Evolutionary conservation across 2,888 invertebrate genomes (phyloP), one percentile per base, ranked within the genome.

Genomic region (Lissocephala sabroskyi): DNA sequence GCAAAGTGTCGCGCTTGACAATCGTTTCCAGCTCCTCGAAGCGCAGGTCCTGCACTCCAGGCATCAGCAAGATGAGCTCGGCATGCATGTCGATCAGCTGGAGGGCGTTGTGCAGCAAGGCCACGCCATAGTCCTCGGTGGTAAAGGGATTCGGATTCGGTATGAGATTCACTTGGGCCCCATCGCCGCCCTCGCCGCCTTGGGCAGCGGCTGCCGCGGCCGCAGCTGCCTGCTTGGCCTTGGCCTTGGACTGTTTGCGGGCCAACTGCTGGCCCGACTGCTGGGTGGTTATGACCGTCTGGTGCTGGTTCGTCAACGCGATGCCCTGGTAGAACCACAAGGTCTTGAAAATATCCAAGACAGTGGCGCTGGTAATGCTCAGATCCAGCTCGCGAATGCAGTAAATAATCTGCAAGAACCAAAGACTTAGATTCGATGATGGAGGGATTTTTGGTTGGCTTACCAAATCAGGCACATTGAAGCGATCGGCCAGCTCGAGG

Each of bases 11-110:
- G 14, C 85, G 79, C 47, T 83, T 84, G 23, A 68, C 83, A 49
- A 85, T 73, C 59, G 83, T 84, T 65, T 85, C 85, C 48, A 85
- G 62, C 60, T 85, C 84, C 59, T 84, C 85, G 52, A 84, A 85
- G 13, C 84, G 73, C 14, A 85, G 59, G 30, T 82, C 79, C 16
- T 61, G 62, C 50, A 85, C 82, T 60, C 79, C 80, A 1, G 68
- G 62, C 60, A 79, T 79, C 35, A 78, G 73, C 16, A 85, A 62
- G 43, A 84, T 58, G 41, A 81, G 63, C 53, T 81, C 82, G n/a
- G 85, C 84, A 19, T 84, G 82, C 84, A 85, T 85, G 26, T 85
- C 85, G 47, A 85, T 84, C 40, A 84, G 58, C 55, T 85, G 85
- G 14, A 85, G 63, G 2, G 83, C 79, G 51, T 85, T 85, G 54